Percentiles rank a stretch among this genome's conserved stretches.
These are phyloP conservation scores for Erebia palarica DNA, from an alignment of 2,888 invertebrate species.

Conservation along the genomic window DNA sequence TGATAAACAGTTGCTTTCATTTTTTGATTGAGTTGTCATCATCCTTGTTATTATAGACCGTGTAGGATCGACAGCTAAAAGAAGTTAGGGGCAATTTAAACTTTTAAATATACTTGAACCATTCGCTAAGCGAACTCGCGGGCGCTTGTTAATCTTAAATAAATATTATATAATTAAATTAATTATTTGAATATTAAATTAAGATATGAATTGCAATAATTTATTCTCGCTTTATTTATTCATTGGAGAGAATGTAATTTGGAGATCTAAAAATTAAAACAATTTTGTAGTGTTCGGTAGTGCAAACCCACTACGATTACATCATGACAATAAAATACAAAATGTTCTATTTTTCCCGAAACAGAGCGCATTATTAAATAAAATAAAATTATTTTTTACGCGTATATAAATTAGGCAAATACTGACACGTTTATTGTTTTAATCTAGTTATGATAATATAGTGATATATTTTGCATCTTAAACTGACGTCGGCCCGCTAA, in stretches of 20 bases:
- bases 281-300: conserved; percentile 22
- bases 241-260: conserved; percentile 7
- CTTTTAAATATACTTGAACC: not conserved
- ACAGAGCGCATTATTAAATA: conserved; percentile 22
- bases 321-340: conserved; percentile 74
- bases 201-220: conserved; percentile 17
- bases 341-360: conserved; percentile 68
- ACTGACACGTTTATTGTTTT: not conserved
- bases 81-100: not conserved
- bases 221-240: conserved; percentile 7
- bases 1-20: no score
- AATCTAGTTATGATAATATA: not conserved
- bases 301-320: conserved; percentile 43
- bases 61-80: not conserved
- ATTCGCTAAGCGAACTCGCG: not conserved
- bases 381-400: conserved; percentile 33
- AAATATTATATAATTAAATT: conserved; percentile 6
- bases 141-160: conserved; percentile 7
- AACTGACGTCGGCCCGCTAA: no score
- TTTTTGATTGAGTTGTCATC: no score
- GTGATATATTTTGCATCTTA: no score
- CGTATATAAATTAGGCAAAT: conserved; percentile 30
- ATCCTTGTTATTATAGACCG: no score
- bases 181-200: conserved; percentile 9
- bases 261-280: conserved; percentile 1